phyloP scores from a whole-genome alignment of 2,113 vertebrate genomes.

The Seriola rivoliana region DNA sequence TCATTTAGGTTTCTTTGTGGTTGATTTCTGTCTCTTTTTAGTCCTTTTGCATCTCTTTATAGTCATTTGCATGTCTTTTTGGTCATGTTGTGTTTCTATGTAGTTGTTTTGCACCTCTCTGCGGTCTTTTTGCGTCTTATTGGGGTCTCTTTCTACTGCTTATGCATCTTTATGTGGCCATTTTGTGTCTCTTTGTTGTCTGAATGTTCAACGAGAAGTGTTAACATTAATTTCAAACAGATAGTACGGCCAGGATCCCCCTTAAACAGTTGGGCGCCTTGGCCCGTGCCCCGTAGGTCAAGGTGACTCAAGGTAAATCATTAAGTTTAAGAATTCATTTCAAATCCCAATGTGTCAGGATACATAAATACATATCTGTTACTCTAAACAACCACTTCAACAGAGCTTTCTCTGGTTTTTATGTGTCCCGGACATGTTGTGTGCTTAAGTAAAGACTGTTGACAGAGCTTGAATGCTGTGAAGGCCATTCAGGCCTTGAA shows the following conservation, averaged over 20 bases:
- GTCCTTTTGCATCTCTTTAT: not conserved
- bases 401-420: slow-evolving; percentile 8
- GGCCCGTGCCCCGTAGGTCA: not conserved
- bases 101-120: not conserved
- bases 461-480: slow-evolving; percentile 12
- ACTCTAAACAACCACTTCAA: not conserved
- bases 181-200: not conserved
- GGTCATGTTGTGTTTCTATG: not conserved
- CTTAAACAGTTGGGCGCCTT: not conserved
- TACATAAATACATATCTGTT: not conserved
- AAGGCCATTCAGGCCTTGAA: slow-evolving; percentile 49
- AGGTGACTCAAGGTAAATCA: no score
- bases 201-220: slow-evolving; percentile 5
- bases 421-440: slow-evolving; percentile 15
- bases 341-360: not conserved
- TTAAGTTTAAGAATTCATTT: not conserved
- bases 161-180: not conserved
- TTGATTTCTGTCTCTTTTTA: not conserved
- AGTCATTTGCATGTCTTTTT: not conserved
- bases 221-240: slow-evolving; percentile 1
- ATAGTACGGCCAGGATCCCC: not conserved
- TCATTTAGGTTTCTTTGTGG: not conserved
- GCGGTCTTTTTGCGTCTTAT: not conserved
- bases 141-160: not conserved
- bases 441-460: slow-evolving; percentile 34